Evolutionary conservation across 2,797 vertebrate species (phyloP), one percentile per base, ranked within the genome.

Genomic region (Champsocephalus esox): DNA sequence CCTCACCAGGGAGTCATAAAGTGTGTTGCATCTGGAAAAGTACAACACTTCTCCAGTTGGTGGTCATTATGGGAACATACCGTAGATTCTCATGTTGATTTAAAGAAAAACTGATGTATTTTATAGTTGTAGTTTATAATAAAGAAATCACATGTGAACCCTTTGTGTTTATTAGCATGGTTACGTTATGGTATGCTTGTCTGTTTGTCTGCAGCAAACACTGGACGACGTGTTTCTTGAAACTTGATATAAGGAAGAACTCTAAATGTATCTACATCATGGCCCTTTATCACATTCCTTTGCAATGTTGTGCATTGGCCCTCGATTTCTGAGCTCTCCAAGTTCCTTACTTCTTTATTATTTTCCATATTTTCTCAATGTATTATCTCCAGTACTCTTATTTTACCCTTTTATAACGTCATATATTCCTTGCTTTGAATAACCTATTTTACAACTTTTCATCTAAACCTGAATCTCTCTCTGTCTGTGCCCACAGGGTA

Each of bases 401-500:
- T 51, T 12, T 50, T 1, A 9, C 13, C 10, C 10, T 14, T 63
- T 19, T 8, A 17, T 48, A 16, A 61, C 21, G 32, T 16, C 32
- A 21, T 10, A 3, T 32, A 11, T 48, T 12, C 24, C 5, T 12
- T 12, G 41, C 10, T 28, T 56, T 28, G 19, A 43, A 65, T 13
- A 54, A 54, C 21, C 21, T 11, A 44, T 24, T 43, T 52, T 24
- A 7, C 5, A 14, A 28, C 21, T 9, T 28, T 51, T 51, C 16
- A 32, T 43, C 34, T 12, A 51, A 59, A 54, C 28, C 32, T 51
- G 2, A n/a, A 46, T 70, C 34, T 67, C 54, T 73, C 14, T 70
- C 8, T 38, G 3, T 77, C 34, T 90, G n/a, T 89, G 59, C 89
- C 70, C 61, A 1, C 80, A 96, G 95, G 92, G 93, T 79, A 95